Evolutionary conservation across 2,888 invertebrate species (phyloP).

Genomic region (Heliconius cydno): DNA sequence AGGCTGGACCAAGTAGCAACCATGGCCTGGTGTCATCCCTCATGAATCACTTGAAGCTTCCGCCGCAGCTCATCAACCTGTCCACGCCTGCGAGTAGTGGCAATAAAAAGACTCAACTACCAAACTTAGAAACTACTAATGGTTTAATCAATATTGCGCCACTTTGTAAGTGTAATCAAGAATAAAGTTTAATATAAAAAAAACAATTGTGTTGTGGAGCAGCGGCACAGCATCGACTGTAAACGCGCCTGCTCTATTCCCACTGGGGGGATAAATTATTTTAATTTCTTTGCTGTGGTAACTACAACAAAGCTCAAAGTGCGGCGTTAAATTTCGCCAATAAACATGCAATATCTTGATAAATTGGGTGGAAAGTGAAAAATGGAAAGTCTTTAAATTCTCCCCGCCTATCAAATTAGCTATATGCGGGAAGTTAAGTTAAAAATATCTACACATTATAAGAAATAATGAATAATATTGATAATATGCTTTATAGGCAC

Average conservation of each 20-base stretch:
- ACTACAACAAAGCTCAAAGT: too few species aligned
- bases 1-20: slow-evolving; percentile 86
- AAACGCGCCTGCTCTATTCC: background rate
- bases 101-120: slow-evolving; percentile 73
- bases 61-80: slow-evolving; percentile 78
- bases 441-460: too few species aligned
- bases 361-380: too few species aligned
- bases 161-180: slow-evolving; percentile 83
- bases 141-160: slow-evolving; percentile 95
- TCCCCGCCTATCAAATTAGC: too few species aligned
- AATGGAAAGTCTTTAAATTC: too few species aligned
- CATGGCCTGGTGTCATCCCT: slow-evolving; percentile 87
- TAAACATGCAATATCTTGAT: too few species aligned
- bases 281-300: too few species aligned
- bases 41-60: slow-evolving; percentile 85
- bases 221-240: background rate
- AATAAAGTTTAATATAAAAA: background rate
- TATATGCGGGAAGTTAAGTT: too few species aligned
- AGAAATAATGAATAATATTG: too few species aligned
- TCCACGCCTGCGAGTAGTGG: slow-evolving; percentile 76
- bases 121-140: slow-evolving; percentile 86
- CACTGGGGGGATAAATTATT: too few species aligned
- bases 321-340: too few species aligned
- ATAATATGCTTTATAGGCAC: slow-evolving; percentile 71
- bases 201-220: background rate